Conservation (phyloP, 1,140 invertebrate genomes). For the Zaprionus camerounensis region DNA sequence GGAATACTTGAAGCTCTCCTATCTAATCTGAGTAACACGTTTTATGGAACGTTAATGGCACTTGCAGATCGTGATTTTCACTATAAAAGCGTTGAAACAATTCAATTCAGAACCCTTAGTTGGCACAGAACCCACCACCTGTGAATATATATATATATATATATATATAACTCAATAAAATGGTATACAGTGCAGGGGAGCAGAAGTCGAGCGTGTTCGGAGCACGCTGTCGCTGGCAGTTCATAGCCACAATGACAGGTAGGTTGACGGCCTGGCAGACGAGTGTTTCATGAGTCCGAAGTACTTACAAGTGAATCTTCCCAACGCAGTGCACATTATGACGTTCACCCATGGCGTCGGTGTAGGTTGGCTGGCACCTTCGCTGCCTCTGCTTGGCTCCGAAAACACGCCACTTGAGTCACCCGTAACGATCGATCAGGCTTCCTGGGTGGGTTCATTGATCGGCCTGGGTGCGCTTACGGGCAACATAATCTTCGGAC, state of each 20-base stretch:
- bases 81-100: constrained; percentile 54
- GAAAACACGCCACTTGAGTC: constrained; percentile 47
- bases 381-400: constrained; percentile 54
- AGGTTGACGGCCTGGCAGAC: constrained; percentile 16
- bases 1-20: constrained; percentile 6
- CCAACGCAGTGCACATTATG: constrained; percentile 63
- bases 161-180: constrained; percentile 27
- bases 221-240: constrained; percentile 65
- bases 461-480: constrained; percentile 63
- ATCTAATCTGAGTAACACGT: constrained; percentile 36
- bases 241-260: constrained; percentile 72
- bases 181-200: constrained; percentile 41
- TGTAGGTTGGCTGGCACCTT: constrained; percentile 67
- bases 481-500: constrained; percentile 67
- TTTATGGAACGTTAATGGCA: constrained; percentile 31
- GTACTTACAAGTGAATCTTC: neutral
- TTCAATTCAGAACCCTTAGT: constrained; percentile 47
- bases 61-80: constrained; percentile 47
- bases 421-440: constrained; percentile 59
- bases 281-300: neutral
- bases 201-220: constrained; percentile 60
- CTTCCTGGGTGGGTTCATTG: constrained; percentile 72
- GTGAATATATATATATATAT: neutral
- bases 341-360: constrained; percentile 66
- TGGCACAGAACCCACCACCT: constrained; percentile 29